Conservation (phyloP, 1,140 invertebrate genomes). For the Aphaenogaster floridana region DNA sequence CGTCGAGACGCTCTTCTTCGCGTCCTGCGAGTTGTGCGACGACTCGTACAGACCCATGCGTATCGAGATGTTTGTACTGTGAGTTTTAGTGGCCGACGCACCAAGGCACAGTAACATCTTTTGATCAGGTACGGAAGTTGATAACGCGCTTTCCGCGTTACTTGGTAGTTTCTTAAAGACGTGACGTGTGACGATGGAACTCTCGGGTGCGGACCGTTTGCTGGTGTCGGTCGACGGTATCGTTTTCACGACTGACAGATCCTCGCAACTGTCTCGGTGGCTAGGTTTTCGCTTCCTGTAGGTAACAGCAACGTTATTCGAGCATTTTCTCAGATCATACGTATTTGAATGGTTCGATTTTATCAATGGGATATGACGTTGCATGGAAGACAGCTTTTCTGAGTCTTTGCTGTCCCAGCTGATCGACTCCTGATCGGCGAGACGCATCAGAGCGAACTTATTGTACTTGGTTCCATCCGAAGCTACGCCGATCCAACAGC, state of each 20-base stretch:
- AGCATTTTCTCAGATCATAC: slow-evolving; percentile 61
- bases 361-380: background rate
- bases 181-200: slow-evolving; percentile 80
- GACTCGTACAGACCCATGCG: slow-evolving; percentile 84
- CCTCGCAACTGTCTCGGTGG: background rate
- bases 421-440: slow-evolving; percentile 76
- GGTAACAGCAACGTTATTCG: background rate
- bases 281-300: slow-evolving; percentile 18
- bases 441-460: slow-evolving; percentile 81
- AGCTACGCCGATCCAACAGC: slow-evolving; percentile 80
- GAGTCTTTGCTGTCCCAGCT: slow-evolving; percentile 61
- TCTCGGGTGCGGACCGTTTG: slow-evolving; percentile 61
- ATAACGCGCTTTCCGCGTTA: slow-evolving; percentile 45
- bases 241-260: background rate
- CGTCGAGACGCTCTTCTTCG: slow-evolving; percentile 72
- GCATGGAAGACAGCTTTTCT: background rate
- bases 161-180: slow-evolving; percentile 77
- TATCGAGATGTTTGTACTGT: slow-evolving; percentile 83
- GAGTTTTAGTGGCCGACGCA: slow-evolving; percentile 70
- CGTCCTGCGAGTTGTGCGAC: slow-evolving; percentile 74
- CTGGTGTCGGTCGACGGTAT: background rate
- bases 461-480: slow-evolving; percentile 76
- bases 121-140: slow-evolving; percentile 38
- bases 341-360: background rate
- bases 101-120: slow-evolving; percentile 58